Conservation (phyloP, 2,888 invertebrate species). For the Panopea generosa region DNA sequence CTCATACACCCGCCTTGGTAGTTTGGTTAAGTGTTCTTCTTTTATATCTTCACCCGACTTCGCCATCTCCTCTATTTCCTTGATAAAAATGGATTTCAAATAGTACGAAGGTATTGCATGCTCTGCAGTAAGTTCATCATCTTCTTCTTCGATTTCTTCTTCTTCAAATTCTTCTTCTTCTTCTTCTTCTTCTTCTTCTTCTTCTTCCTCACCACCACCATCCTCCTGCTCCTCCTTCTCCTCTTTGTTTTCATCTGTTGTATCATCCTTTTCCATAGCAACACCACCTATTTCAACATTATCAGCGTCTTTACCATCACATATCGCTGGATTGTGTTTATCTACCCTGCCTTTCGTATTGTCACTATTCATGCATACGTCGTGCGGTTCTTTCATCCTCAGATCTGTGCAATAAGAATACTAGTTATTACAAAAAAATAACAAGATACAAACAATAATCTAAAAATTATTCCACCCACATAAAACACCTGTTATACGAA, state of each 20-base stretch:
- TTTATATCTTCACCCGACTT: too few relatives aligned
- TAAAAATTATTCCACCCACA: too few relatives aligned
- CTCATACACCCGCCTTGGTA: too few relatives aligned
- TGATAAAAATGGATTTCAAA: constrained; percentile 41
- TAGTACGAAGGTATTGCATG: constrained; percentile 41
- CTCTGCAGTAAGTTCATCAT: constrained; percentile 37
- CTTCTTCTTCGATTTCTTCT: not conserved
- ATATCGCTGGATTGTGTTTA: not conserved
- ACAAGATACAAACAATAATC: too few relatives aligned
- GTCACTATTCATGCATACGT: not conserved
- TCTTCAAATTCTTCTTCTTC: not conserved
- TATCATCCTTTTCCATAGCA: not conserved
- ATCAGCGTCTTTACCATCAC: not conserved
- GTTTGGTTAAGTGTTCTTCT: too few relatives aligned
- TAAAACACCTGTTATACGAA: too few relatives aligned
- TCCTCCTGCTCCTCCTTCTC: constrained; percentile 1
- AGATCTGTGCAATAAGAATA: too few relatives aligned
- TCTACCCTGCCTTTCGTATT: too few relatives aligned
- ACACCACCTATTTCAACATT: not conserved
- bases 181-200: too few relatives aligned
- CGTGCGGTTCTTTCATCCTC: not conserved
- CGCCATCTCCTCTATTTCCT: constrained; percentile 9
- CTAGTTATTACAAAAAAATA: too few relatives aligned
- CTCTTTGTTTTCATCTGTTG: not conserved
- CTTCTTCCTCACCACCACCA: too few relatives aligned